These are phyloP conservation scores for Meghimatium bilineatum DNA, from an alignment of 2,888 invertebrate genomes.

Conservation along the genomic window DNA sequence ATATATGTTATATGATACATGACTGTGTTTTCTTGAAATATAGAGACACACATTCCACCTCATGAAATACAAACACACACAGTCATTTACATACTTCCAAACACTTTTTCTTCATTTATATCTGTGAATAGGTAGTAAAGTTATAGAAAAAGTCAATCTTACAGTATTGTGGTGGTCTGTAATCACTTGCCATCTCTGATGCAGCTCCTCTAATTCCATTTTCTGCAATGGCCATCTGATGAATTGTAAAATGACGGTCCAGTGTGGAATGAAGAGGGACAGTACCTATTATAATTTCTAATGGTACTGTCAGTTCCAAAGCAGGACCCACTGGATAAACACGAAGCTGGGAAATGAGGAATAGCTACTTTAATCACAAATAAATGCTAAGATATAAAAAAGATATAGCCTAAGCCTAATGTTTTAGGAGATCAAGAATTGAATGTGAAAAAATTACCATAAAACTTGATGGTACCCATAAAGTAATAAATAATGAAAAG, in stretches of 20 bases:
- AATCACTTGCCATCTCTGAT: not conserved
- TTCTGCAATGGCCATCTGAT: constrained; percentile 38
- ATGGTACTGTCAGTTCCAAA: constrained; percentile 66
- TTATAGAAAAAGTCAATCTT: not conserved
- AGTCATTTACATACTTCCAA: too few relatives aligned
- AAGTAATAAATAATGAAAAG: too few relatives aligned
- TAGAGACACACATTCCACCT: too few relatives aligned
- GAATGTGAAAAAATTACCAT: too few relatives aligned
- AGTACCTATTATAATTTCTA: constrained; percentile 71
- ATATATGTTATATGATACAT: too few relatives aligned
- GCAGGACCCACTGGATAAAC: constrained; percentile 69
- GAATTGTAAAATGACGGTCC: constrained; percentile 47
- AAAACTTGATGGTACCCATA: not conserved
- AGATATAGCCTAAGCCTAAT: too few relatives aligned
- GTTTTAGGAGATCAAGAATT: too few relatives aligned
- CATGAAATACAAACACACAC: too few relatives aligned
- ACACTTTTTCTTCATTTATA: too few relatives aligned
- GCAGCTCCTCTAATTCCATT: constrained; percentile 8
- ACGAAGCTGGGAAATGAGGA: constrained; percentile 57
- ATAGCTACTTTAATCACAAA: not conserved
- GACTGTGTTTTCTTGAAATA: too few relatives aligned
- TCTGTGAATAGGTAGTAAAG: not conserved
- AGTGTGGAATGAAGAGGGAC: constrained; percentile 60
- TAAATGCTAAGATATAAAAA: too few relatives aligned
- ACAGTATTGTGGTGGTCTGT: constrained; percentile 21